These are phyloP conservation scores for Phyllopteryx taeniolatus DNA, from an alignment of 2,113 vertebrate genomes.

Conservation along the genomic window DNA sequence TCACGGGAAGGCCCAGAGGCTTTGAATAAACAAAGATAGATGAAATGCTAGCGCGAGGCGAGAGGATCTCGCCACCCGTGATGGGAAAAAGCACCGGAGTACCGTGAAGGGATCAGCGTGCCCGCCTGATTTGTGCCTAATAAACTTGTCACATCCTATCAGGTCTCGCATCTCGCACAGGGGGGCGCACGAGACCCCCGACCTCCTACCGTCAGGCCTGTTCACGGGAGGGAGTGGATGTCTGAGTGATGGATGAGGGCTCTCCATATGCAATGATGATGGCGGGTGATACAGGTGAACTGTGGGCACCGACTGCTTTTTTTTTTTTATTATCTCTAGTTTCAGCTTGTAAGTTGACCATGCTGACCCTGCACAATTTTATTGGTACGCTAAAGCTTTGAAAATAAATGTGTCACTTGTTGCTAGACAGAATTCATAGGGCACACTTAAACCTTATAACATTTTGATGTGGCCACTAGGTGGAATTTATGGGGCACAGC, in stretches of 20 bases:
- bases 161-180: slow-evolving; percentile 60
- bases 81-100: slow-evolving; percentile 32
- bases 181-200: background rate
- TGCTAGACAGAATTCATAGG: background rate
- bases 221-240: background rate
- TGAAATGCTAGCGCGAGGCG: slow-evolving; percentile 21
- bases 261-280: background rate
- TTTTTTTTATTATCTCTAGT: background rate
- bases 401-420: background rate
- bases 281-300: background rate
- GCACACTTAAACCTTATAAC: background rate
- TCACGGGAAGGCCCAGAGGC: slow-evolving; percentile 21
- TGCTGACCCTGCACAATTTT: background rate
- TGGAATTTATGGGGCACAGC: background rate
- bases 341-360: background rate
- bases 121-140: slow-evolving; percentile 65
- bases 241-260: background rate
- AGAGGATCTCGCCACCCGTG: slow-evolving; percentile 26
- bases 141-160: slow-evolving; percentile 77
- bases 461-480: background rate
- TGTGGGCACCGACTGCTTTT: background rate
- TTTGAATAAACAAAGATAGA: slow-evolving; percentile 44
- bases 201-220: background rate
- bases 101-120: slow-evolving; percentile 45
- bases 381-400: background rate